Evolutionary conservation across 2,888 invertebrate species (phyloP).

Genomic region (Campoletis raptor): DNA sequence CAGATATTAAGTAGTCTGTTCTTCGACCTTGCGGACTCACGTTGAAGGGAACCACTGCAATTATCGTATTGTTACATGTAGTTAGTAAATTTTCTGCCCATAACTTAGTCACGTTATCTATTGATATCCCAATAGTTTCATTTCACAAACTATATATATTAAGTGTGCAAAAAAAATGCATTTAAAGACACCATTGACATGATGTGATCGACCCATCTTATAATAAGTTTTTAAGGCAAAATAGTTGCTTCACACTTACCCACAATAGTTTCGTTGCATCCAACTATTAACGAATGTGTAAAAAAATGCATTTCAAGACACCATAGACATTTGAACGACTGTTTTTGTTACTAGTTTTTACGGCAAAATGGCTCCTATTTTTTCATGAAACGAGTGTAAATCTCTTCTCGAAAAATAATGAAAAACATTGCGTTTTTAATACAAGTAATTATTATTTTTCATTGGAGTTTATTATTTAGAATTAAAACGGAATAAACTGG

Average conservation of each 20-base stretch:
- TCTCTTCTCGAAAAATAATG: background rate
- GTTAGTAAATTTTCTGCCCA: background rate
- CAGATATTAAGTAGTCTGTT: background rate
- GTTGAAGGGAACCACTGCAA: background rate
- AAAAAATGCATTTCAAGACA: background rate
- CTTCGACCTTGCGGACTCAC: background rate
- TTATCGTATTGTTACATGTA: background rate
- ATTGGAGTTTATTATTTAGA: background rate
- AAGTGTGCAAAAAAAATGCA: background rate
- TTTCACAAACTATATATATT: background rate
- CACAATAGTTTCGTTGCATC: no score
- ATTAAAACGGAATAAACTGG: background rate
- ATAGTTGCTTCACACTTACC: no score
- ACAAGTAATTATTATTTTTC: background rate
- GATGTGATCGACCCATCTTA: background rate
- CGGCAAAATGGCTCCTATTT: background rate
- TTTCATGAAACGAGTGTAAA: background rate
- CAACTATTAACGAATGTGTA: no score
- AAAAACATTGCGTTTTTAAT: background rate
- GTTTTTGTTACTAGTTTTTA: background rate
- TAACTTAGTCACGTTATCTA: background rate
- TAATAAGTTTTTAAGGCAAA: no score
- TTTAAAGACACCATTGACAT: background rate
- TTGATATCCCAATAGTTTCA: background rate
- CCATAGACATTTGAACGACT: background rate